phyloP scores from a whole-genome alignment of 2,113 vertebrate genomes.

The Syngnathus scovelli region DNA sequence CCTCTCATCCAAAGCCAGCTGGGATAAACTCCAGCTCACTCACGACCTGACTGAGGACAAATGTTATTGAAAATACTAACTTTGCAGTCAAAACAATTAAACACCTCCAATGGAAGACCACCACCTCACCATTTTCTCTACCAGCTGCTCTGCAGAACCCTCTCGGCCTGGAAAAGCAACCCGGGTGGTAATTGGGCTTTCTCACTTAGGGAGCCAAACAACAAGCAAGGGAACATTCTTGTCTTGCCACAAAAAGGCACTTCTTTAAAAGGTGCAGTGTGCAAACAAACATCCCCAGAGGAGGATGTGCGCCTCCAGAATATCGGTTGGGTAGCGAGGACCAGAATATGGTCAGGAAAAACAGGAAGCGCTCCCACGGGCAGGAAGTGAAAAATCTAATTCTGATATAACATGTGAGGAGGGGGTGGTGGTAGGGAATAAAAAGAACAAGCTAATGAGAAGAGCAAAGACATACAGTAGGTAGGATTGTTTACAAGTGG shows the following conservation, averaged over 20 bases:
- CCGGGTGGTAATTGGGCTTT: slow-evolving; percentile 63
- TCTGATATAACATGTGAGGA: not conserved
- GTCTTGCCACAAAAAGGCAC: slow-evolving; percentile 63
- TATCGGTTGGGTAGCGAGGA: not conserved
- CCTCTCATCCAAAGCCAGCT: too few species aligned
- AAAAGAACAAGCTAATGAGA: slow-evolving; percentile 62
- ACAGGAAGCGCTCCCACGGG: slow-evolving; percentile 54
- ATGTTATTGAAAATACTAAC: not conserved
- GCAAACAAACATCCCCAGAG: slow-evolving; percentile 63
- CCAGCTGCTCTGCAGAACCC: slow-evolving; percentile 64
- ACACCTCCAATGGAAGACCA: slow-evolving; percentile 48
- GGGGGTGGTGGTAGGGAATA: slow-evolving; percentile 16
- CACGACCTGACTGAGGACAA: too few species aligned
- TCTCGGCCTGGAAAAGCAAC: slow-evolving; percentile 28
- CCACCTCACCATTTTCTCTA: slow-evolving; percentile 37
- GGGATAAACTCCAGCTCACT: too few species aligned
- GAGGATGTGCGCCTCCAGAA: slow-evolving; percentile 11
- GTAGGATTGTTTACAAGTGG: slow-evolving; percentile 69
- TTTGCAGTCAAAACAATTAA: slow-evolving; percentile 32
- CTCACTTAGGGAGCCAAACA: slow-evolving; percentile 56
- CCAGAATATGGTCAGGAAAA: slow-evolving; percentile 45
- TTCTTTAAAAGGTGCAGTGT: slow-evolving; percentile 63
- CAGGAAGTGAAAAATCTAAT: slow-evolving; percentile 53
- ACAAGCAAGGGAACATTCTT: slow-evolving; percentile 69
- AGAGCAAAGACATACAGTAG: slow-evolving; percentile 55